Evolutionary conservation across 2,888 invertebrate species (phyloP).

Genomic region (Eupsilia transversa): DNA sequence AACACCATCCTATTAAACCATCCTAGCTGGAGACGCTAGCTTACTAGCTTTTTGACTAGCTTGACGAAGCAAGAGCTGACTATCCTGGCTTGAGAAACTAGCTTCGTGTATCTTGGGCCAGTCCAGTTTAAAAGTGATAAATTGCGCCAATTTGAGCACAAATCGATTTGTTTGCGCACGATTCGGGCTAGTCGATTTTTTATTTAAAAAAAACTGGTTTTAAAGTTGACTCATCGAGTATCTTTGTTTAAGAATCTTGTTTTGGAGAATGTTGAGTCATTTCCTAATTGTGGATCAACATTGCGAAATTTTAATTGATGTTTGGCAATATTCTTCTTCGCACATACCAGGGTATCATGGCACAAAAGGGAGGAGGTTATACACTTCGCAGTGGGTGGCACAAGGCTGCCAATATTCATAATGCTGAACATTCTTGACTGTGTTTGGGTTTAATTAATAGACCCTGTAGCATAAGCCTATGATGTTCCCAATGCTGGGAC

Average conservation of each 20-base stretch:
- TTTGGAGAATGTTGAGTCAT: conserved; percentile 49
- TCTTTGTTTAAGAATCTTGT: conserved; percentile 33
- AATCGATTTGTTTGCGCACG: conserved; percentile 24
- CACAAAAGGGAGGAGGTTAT: not conserved
- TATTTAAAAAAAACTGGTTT: conserved; percentile 39
- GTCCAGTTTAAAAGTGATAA: not conserved
- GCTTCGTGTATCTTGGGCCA: not conserved
- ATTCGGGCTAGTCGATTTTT: conserved; percentile 1
- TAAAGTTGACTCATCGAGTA: conserved; percentile 46
- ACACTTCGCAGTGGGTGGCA: not conserved
- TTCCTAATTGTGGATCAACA: not conserved
- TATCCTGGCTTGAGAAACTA: too few relatives aligned
- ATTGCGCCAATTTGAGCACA: not conserved
- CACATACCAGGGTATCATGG: not conserved
- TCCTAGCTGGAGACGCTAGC: not conserved
- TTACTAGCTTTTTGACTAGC: not conserved
- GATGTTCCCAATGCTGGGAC: too few relatives aligned
- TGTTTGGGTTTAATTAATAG: not conserved
- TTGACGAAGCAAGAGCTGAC: not conserved
- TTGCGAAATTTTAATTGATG: conserved; percentile 8
- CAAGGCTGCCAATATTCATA: not conserved
- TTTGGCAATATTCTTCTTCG: not conserved
- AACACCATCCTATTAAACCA: not conserved
- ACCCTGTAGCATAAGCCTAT: too few relatives aligned
- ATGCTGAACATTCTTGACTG: not conserved